Evolutionary conservation across 2,888 invertebrate genomes (phyloP), one percentile per base, ranked within the genome.

Genomic region (Pyrrhosoma nymphula): DNA sequence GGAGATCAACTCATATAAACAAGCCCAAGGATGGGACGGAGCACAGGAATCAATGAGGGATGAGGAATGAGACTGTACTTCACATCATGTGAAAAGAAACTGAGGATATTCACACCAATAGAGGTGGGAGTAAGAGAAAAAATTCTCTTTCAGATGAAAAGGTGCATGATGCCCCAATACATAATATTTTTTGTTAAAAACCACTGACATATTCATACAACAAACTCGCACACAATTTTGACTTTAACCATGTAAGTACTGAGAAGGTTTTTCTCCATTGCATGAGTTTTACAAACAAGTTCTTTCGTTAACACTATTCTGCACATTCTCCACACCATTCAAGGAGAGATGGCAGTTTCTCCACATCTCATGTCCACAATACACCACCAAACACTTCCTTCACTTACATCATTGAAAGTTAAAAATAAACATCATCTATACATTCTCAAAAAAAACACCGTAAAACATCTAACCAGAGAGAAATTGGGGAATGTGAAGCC

Each of bases 1-100:
- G n/a, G 69, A 69, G 69, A 69, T 69, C 69, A 91, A 47, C 47
- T 47, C 47, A 47, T 47, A 47, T 2, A 47, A 47, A 91, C 91
- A 91, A 63, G 91, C 91, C 91, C 91, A 91, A 63, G 60, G 60
- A 10, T 35, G 91, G 91, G 91, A 91, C 91, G 91, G 91, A 91
- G 91, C 18, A 35, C 35, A 35, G 56, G 91, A 63, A 63, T 39
- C 90, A 60, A 35, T 47, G 55, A 39, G 20, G 63, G 91, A 91
- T 56, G 60, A 35, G 63, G 35, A 91, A n/a, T 69, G 10, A 69
- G 47, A 47, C 47, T 47, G 47, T 47, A 47, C 47, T 14, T 60
- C n/a, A 12, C 30, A 82, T 82, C 30, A 35, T n/a, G 82, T 12
- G 30, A 82, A 69, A 35, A 18, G 3, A 82, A 18, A 16, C 12